Evolutionary conservation across 1,140 invertebrate species (phyloP), one percentile per base, ranked within the genome.

Genomic region (Neomicropteryx cornuta): DNA sequence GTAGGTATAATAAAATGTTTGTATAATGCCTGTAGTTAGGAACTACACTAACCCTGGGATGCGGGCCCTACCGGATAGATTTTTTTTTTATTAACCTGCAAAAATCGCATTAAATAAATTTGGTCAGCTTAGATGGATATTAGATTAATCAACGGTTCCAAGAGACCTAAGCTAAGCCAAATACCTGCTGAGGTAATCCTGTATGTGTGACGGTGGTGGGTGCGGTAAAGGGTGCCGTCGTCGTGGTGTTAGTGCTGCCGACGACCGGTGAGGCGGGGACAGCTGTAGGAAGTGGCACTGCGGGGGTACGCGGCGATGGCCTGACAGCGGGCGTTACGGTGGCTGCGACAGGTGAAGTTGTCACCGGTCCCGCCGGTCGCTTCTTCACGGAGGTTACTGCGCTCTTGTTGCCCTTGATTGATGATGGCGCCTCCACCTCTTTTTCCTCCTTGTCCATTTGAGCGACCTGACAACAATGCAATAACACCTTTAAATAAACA

Each of bases 361-460:
- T 68, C 22, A 68, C 66, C 4, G 69, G 13, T 62, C 67, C 43
- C 69, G 61, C 55, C 39, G 49, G 48, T 41, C 66, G 58, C 43
- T 78, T 78, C 58, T 83, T 84, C 29, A 52, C 50, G 2, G 68
- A 72, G 3, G 67, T 69, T 46, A 83, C 86, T 28, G 73, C 74
- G 33, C 76, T 79, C 55, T 86, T 88, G 20, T 69, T 66, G 40
- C 71, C 66, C n/a, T n/a, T n/a, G n/a, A n/a, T n/a, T n/a, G n/a
- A n/a, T 4, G 61, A 62, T 1, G 80, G 78, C n/a, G 74, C 69
- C 36, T 87, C 85, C 28, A 90, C 66, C 47, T 87, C 83, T 24
- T 83, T 71, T 61, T 92, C 88, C 49, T 90, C 88, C 62, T 89
- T 92, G 45, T 87, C 87, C 88, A 97, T 95, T 60, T 84, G 79